Evolutionary conservation across 1,140 invertebrate genomes (phyloP).

Genomic region (Hestina assimilis): DNA sequence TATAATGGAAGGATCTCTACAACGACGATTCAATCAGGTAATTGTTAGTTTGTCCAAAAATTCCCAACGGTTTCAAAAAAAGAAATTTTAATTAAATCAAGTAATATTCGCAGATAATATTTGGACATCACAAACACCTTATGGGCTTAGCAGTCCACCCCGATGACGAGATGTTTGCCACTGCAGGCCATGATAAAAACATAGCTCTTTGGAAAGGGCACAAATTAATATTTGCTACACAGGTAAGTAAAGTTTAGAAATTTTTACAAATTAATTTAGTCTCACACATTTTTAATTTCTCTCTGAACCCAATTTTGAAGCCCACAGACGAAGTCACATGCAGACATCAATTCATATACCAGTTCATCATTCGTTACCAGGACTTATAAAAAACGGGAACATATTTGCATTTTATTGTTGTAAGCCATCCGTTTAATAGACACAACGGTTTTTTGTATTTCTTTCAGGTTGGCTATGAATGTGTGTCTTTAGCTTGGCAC

Average conservation of each 20-base stretch:
- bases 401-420: too few relatives aligned
- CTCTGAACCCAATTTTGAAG: too few relatives aligned
- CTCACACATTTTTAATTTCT: too few relatives aligned
- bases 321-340: too few relatives aligned
- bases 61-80: too few relatives aligned
- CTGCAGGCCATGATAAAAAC: slow-evolving; percentile 94
- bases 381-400: too few relatives aligned
- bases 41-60: too few relatives aligned
- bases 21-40: slow-evolving; percentile 93
- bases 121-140: slow-evolving; percentile 93
- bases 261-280: background rate
- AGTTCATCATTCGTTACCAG: too few relatives aligned
- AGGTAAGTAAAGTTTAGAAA: slow-evolving; percentile 77
- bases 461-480: slow-evolving; percentile 86
- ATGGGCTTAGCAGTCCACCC: slow-evolving; percentile 94
- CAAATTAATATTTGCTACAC: slow-evolving; percentile 92
- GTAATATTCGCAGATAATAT: slow-evolving; percentile 85
- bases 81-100: slow-evolving; percentile 94
- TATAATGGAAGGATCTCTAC: slow-evolving; percentile 94
- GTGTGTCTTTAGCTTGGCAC: slow-evolving; percentile 91
- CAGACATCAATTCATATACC: too few relatives aligned
- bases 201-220: slow-evolving; percentile 93
- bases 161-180: slow-evolving; percentile 94
- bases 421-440: too few relatives aligned
- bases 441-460: background rate